Base-by-base conservation (phyloP, 2,113 vertebrate species). In the Tor tambroides region DNA sequence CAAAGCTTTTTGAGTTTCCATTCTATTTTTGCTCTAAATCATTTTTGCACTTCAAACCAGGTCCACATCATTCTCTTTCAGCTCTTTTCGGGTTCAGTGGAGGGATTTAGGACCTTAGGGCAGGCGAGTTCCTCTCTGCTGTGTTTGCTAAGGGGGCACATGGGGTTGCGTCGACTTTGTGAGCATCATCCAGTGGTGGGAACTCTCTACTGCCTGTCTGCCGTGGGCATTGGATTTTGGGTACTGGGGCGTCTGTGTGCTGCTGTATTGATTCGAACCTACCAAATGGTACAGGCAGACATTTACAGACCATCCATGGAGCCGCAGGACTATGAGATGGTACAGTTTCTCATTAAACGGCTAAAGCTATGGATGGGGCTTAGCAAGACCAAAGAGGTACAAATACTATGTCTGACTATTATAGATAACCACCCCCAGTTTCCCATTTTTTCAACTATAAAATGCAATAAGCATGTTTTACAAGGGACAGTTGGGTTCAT, bases 351-450 rank as follows among this genome's bases (percentile, higher is more conserved):
- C 65, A 94, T 96, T 65, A 96, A 96, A 88, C 94, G 95, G 65
- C 93, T 96, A 23, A 96, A 95, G 65, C 90, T 96, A 28, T 95
- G 95, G 95, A 93, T 96, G 90, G 96, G 96, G 59, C 91, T 96
- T n/a, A 95, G 91, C 87, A 96, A 96, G 87, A 85, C 93, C 28
- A 96, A 96, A 91, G 92, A 96, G 93, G 96, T 96, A 92, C 9
- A 23, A 26, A 76, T 21, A 38, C 19, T 32, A 54, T 41, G 15
- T 9, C 26, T 46, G 21, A 80, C n/a, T 81, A 41, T 65, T 43
- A 59, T 38, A 23, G 10, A 54, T 54, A 35, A 35, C 5, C 35
- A 4, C 35, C 35, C 35, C 35, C 4, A 35, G 4, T 3, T 43
- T 32, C 32, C 17, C 17, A 38, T 32, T 17, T 51, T 51, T 17